A percentile compares a stretch with the other conserved stretches of the same genome.
These are phyloP conservation scores for Eucera pruinosa DNA, from an alignment of 2,888 invertebrate species.

Conservation along the genomic window DNA sequence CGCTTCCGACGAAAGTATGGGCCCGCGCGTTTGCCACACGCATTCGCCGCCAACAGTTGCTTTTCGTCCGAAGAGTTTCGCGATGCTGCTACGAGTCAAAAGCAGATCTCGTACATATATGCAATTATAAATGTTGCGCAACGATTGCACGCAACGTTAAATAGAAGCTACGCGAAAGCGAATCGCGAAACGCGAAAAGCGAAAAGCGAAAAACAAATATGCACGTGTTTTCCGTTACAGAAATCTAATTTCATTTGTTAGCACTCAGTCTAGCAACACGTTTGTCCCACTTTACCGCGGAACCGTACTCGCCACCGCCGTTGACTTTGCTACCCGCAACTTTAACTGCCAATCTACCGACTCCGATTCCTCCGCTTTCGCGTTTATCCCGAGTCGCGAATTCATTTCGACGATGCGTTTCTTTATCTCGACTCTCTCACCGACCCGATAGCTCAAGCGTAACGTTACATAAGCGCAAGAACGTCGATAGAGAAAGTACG, in stretches of 20 bases:
- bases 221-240: not conserved
- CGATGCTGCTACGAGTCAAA: not conserved
- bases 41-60: not conserved
- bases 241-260: not conserved
- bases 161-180: not conserved
- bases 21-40: too few species aligned
- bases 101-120: not conserved
- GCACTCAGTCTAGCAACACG: not conserved
- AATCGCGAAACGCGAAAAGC: too few species aligned
- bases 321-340: too few species aligned
- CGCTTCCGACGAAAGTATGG: too few species aligned
- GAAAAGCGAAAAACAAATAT: not conserved
- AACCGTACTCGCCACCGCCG: not conserved
- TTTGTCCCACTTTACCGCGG: not conserved
- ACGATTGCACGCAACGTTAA: not conserved
- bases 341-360: not conserved
- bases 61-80: not conserved
- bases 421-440: slow-evolving; percentile 17
- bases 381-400: not conserved
- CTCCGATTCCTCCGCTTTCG: not conserved
- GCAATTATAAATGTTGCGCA: not conserved
- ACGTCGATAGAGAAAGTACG: slow-evolving; percentile 68
- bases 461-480: slow-evolving; percentile 55
- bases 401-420: slow-evolving; percentile 8
- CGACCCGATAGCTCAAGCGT: slow-evolving; percentile 60